Base-by-base conservation (phyloP, 2,797 vertebrate species). In the Basileuterus tristriatus region DNA sequence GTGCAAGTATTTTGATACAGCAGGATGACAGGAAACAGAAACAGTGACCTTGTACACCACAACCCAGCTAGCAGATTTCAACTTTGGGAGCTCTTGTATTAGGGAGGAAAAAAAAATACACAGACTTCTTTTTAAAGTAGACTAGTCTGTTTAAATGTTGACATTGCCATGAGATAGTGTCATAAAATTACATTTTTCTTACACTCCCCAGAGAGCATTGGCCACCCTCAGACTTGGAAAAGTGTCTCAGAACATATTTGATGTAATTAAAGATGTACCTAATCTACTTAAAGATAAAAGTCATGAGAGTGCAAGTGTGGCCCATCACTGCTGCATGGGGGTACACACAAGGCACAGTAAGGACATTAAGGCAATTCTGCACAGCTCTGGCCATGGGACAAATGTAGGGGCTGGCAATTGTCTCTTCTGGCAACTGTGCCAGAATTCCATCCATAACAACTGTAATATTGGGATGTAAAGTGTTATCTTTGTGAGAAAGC, bases 221-320 rank as follows among this genome's bases (percentile, higher is more conserved):
- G 86, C 94, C 95, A 96, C 96, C 93, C 96, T 95, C 91, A 90
- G 71, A 92, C 86, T 94, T 89, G 70, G 83, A 96, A 67, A 93
- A 93, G 77, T 77, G 56, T 68, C 67, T 93, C 9, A 26, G 34
- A 86, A 74, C 89, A 92, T 10, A 91, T 49, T 49, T 79, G 74
- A 60, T 60, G 27, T 39, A 60, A 60, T 60, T 60, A 60, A 29
- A 39, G 37, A 70, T 86, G 94, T 39, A 91, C 56, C 52, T 79
- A 79, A 87, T n/a, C 56, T 43, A 70, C 56, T 92, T 58, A 74
- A 58, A 86, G 67, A 93, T 80, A 23, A 47, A 83, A 90, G 44
- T 63, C 55, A 46, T 44, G 63, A 74, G 59, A 44, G 32, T 26
- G 39, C 36, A 90, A 64, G 37, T 19, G 1, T 5, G 55, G 18